Evolutionary conservation across 2,113 vertebrate species (phyloP).

Genomic region (Dipodomys stephensi): DNA sequence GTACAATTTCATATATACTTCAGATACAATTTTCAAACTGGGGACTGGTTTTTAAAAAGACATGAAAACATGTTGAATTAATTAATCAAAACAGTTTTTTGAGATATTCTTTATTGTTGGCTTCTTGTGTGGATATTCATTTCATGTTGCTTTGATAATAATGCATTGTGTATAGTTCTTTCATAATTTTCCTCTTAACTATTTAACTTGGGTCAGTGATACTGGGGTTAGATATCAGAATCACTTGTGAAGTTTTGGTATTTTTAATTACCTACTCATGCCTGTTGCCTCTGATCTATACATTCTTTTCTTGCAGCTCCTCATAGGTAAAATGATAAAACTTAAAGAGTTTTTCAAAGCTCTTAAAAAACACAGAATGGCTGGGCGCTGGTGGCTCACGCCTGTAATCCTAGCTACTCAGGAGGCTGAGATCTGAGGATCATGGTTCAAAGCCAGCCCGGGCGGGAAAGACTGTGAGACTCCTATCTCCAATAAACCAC

Average conservation of each 20-base stretch:
- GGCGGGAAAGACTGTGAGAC: too few relatives aligned
- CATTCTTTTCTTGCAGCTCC: not conserved
- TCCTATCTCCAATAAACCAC: too few relatives aligned
- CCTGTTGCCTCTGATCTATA: not conserved
- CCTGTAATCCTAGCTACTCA: too few relatives aligned
- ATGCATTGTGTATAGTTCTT: not conserved
- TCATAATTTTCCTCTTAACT: not conserved
- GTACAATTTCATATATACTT: not conserved
- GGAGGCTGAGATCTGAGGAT: too few relatives aligned
- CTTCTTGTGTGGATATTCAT: not conserved
- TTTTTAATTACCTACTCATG: not conserved
- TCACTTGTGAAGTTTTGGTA: not conserved
- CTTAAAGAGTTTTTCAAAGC: not conserved
- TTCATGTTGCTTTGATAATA: not conserved
- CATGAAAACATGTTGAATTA: not conserved
- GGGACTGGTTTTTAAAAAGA: conserved; percentile 13
- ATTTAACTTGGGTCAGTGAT: not conserved
- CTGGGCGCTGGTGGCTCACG: too few relatives aligned
- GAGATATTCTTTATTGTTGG: not conserved
- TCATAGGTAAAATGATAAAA: not conserved
- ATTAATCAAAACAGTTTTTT: not conserved
- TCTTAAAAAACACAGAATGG: not conserved
- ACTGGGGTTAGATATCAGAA: not conserved
- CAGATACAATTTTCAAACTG: not conserved
- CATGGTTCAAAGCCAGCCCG: too few relatives aligned